phyloP scores from a whole-genome alignment of 2,113 vertebrate species.

The Psettodes erumei region DNA sequence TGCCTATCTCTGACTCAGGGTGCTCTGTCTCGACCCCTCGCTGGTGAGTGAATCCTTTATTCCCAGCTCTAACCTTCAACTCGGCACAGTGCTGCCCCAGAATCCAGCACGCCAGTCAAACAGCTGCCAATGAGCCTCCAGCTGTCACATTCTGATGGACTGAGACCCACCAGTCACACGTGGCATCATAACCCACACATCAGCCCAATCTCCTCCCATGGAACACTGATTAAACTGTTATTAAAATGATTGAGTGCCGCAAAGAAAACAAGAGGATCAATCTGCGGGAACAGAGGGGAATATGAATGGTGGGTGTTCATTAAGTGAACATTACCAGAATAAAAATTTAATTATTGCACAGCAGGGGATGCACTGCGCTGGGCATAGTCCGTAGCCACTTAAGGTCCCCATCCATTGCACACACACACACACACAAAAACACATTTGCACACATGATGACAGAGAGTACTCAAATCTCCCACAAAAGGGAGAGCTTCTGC shows the following conservation, averaged over 20 bases:
- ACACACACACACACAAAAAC: not conserved
- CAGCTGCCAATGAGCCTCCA: not conserved
- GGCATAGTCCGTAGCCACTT: conserved; percentile 34
- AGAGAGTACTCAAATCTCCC: conserved; percentile 2
- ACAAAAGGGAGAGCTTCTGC: not conserved
- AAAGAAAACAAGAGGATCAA: conserved; percentile 39
- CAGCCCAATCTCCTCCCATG: not conserved
- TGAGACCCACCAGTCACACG: conserved; percentile 13
- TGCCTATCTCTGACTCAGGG: not conserved
- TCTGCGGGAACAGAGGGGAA: conserved; percentile 14
- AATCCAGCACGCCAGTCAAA: conserved; percentile 12
- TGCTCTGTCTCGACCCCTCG: conserved; percentile 6
- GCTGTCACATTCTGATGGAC: conserved; percentile 30
- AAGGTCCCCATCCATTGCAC: not conserved
- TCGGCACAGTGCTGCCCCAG: not conserved
- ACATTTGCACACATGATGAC: conserved; percentile 7
- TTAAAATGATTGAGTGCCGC: conserved; percentile 42
- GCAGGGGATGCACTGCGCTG: conserved; percentile 32
- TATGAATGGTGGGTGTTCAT: conserved; percentile 54
- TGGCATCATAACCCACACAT: conserved; percentile 16
- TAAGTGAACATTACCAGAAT: conserved; percentile 61
- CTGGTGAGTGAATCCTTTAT: conserved; percentile 20
- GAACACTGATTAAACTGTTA: conserved; percentile 58
- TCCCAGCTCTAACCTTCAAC: conserved; percentile 31
- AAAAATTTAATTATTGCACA: conserved; percentile 67